These are phyloP conservation scores for Palythoa caribaeorum DNA, from an alignment of 92 coral and sea anemone species.

Conservation along the genomic window DNA sequence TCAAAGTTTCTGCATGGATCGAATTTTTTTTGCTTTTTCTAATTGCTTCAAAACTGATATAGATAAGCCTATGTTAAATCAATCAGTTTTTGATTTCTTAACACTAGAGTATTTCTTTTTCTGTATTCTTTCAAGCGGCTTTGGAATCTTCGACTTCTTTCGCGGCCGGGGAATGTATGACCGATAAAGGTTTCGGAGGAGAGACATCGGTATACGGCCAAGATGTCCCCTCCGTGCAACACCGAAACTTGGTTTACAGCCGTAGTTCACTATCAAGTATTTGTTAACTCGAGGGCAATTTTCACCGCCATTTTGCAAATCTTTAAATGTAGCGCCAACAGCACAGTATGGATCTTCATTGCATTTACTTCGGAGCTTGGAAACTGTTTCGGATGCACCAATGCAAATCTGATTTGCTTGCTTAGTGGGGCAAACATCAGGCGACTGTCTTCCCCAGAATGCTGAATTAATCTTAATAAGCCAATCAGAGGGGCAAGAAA, in stretches of 20 bases:
- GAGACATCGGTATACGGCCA: conserved; percentile 84
- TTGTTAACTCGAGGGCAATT: conserved; percentile 84
- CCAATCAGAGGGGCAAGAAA: conserved; percentile 95
- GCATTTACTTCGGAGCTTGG: conserved; percentile 82
- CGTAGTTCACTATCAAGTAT: conserved; percentile 78
- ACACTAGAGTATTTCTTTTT: not conserved
- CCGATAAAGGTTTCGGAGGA: conserved; percentile 63
- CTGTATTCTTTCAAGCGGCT: not conserved
- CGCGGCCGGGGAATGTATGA: conserved; percentile 39
- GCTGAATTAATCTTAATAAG: conserved; percentile 88
- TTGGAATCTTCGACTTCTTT: conserved; percentile 23
- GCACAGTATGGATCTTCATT: conserved; percentile 80
- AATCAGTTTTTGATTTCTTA: not conserved
- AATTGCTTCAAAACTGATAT: not conserved
- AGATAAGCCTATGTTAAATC: not conserved
- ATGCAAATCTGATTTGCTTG: conserved; percentile 67
- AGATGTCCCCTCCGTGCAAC: conserved; percentile 85
- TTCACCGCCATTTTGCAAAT: conserved; percentile 88
- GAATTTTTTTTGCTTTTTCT: not conserved
- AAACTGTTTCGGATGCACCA: conserved; percentile 91
- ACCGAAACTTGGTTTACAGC: conserved; percentile 78
- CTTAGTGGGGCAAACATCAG: conserved; percentile 75
- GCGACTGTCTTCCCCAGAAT: conserved; percentile 84
- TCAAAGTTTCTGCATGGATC: not conserved
- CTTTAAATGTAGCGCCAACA: conserved; percentile 71